Conservation (phyloP, 1,140 invertebrate species). For the Heliothis virescens region DNA sequence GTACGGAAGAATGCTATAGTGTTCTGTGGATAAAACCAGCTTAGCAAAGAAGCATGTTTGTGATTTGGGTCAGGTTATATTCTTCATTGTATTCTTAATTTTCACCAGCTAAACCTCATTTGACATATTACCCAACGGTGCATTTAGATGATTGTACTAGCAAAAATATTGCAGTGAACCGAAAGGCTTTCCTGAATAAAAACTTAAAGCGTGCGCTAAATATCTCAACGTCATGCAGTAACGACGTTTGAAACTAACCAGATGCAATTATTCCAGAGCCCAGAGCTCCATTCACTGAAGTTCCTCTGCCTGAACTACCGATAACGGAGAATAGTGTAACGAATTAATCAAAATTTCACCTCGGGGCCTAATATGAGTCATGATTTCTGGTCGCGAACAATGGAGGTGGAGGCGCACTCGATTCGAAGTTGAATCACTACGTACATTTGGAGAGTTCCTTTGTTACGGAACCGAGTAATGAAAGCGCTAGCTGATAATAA, state of each 20-base stretch:
- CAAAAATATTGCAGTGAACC: too few relatives aligned
- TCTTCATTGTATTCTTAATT: too few relatives aligned
- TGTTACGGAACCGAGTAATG: conserved; percentile 83
- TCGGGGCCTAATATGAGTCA: conserved; percentile 81
- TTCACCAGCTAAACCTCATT: too few relatives aligned
- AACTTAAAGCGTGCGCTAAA: conserved; percentile 24
- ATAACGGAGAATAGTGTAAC: conserved; percentile 77
- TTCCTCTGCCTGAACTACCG: conserved; percentile 67
- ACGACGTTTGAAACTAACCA: conserved; percentile 46
- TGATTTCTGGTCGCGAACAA: conserved; percentile 79
- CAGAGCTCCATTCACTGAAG: conserved; percentile 69
- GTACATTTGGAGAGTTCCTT: conserved; percentile 82
- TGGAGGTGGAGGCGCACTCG: conserved; percentile 73
- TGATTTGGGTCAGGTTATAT: too few relatives aligned
- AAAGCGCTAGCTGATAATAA: conserved; percentile 85
- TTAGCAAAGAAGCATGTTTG: too few relatives aligned
- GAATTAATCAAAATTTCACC: conserved; percentile 85
- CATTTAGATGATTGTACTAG: too few relatives aligned
- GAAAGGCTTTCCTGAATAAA: not conserved
- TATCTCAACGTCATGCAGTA: conserved; percentile 41
- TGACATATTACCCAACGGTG: too few relatives aligned
- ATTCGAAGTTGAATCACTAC: conserved; percentile 82
- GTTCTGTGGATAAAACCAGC: too few relatives aligned
- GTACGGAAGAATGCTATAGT: too few relatives aligned
- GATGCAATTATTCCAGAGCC: conserved; percentile 65